Evolutionary conservation across 1,140 invertebrate species (phyloP).

Genomic region (Drosophila biarmipes): DNA sequence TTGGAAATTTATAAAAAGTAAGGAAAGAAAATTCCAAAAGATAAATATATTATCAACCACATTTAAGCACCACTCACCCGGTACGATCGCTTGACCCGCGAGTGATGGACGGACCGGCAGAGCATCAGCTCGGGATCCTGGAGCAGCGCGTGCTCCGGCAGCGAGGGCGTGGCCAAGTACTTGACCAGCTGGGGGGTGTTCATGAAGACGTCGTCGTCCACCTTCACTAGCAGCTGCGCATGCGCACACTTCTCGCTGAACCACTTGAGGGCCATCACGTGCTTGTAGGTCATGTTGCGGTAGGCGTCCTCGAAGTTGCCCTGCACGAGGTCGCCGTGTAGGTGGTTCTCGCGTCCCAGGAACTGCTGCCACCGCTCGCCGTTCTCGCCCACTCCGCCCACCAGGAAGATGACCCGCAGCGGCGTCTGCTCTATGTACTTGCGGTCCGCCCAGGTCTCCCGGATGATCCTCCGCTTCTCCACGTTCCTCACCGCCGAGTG

Average conservation of each 20-base stretch:
- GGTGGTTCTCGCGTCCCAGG: slow-evolving; percentile 87
- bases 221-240: slow-evolving; percentile 91
- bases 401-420: slow-evolving; percentile 88
- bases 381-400: slow-evolving; percentile 86
- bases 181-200: slow-evolving; percentile 88
- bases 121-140: slow-evolving; percentile 86
- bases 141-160: slow-evolving; percentile 36
- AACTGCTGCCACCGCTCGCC: slow-evolving; percentile 77
- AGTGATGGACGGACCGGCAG: slow-evolving; percentile 85
- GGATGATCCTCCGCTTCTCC: slow-evolving; percentile 87
- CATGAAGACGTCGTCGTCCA: slow-evolving; percentile 92
- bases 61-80: slow-evolving; percentile 66
- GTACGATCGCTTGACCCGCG: slow-evolving; percentile 87
- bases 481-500: slow-evolving; percentile 89
- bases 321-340: slow-evolving; percentile 90
- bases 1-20: too few species aligned
- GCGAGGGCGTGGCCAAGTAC: slow-evolving; percentile 85
- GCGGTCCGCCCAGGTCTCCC: slow-evolving; percentile 88
- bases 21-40: too few species aligned
- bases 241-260: slow-evolving; percentile 88
- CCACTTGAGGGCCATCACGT: slow-evolving; percentile 94
- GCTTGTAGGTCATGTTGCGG: slow-evolving; percentile 94
- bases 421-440: slow-evolving; percentile 57
- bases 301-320: slow-evolving; percentile 92
- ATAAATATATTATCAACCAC: too few species aligned